Conservation (phyloP, 2,888 invertebrate genomes). For the Cenopis cana region DNA sequence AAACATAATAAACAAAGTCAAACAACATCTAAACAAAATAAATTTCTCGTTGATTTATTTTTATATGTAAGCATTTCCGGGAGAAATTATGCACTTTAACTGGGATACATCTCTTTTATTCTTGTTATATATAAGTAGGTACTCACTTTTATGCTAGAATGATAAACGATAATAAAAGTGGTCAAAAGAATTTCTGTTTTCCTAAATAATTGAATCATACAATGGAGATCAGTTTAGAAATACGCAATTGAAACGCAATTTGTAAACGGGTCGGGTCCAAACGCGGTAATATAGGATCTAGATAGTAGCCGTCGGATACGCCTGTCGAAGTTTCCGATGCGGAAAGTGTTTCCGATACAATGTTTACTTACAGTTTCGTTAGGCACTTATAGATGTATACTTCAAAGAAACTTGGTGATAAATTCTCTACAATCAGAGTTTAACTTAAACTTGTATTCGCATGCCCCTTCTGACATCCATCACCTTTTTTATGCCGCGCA, state of each 20-base stretch:
- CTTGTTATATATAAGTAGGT: too few relatives aligned
- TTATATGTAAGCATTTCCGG: constrained; percentile 30
- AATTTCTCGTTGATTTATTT: constrained; percentile 54
- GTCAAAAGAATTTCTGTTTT: neutral
- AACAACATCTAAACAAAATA: constrained; percentile 58
- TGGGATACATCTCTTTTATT: constrained; percentile 2
- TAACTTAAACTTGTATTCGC: too few relatives aligned
- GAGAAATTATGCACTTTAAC: constrained; percentile 24
- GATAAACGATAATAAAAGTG: constrained; percentile 9
- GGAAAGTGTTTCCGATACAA: constrained; percentile 11
- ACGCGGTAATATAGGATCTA: neutral
- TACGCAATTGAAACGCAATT: too few relatives aligned
- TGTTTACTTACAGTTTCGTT: neutral
- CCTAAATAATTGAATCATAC: neutral
- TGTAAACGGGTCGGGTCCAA: neutral
- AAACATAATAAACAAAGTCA: constrained; percentile 60
- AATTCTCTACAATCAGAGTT: too few relatives aligned
- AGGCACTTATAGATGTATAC: neutral
- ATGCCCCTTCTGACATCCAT: too few relatives aligned
- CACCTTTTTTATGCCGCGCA: too few relatives aligned
- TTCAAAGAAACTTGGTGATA: neutral
- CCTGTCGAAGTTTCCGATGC: constrained; percentile 14
- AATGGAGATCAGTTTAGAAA: too few relatives aligned
- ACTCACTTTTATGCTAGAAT: constrained; percentile 1
- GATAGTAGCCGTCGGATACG: constrained; percentile 29